Evolutionary conservation across 2,797 vertebrate genomes (phyloP), one percentile per base, ranked within the genome.

Genomic region (Oceanodroma leucorhoa): DNA sequence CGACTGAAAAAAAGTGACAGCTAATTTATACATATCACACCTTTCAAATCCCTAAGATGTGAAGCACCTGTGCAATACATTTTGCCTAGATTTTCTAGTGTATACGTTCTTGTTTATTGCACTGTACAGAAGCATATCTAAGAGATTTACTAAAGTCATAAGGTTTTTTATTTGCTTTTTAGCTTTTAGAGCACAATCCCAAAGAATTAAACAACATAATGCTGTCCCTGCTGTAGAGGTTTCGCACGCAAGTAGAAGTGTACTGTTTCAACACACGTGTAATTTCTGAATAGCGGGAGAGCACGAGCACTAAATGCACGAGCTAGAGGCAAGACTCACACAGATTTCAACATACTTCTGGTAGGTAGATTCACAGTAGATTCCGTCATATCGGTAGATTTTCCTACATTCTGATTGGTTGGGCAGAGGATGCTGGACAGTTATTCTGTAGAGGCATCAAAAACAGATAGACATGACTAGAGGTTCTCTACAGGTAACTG

Each of bases 1-100:
- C 97, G 98, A 98, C 98, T 98, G 98, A 98, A 98, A 99, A 98
- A 99, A 98, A 98, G 98, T 99, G 98, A 99, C 98, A 99, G 98
- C 98, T 99, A 98, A 99, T 99, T 99, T 99, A 99, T 99, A 99
- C 98, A 98, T 98, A 99, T 98, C 98, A 98, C 98, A 99, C 98
- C 98, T 98, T 98, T 98, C 98, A 98, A 98, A 98, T 98, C 98
- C 98, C 98, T 98, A 98, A 98, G 98, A 98, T 98, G 98, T 97
- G 96, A 97, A 98, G 98, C 98, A 99, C 98, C 98, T 98, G 98
- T 98, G 98, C 98, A 97, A 98, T 97, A 98, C 98, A 98, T 97
- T 98, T 97, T 98, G 95, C 97, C 46, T 96, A 97, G 97, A 97
- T 97, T 97, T 98, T 97, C 96, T 96, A 97, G 85, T 91, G 34